Percentiles rank a stretch among this genome's conserved stretches.
Evolutionary conservation across 1,140 invertebrate species (phyloP).

Genomic region (Drosophila neocordata): DNA sequence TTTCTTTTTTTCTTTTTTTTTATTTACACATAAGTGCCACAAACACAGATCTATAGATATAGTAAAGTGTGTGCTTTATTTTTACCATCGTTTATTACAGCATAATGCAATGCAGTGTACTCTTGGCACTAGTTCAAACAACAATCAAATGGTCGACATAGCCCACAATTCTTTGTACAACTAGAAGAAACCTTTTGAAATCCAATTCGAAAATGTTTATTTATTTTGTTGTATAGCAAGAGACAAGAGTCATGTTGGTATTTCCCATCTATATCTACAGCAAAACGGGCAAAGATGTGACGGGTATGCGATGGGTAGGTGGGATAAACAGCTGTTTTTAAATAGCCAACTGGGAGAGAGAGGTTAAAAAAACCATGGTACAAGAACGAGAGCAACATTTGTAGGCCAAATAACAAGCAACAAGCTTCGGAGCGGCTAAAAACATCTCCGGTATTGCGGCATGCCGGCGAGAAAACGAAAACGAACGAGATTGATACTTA

Average conservation of each 20-base stretch:
- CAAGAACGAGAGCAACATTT: conserved; percentile 22
- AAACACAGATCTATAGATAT: not conserved
- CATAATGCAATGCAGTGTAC: conserved; percentile 43
- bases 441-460: conserved; percentile 24
- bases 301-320: not conserved
- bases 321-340: conserved; percentile 52
- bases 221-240: conserved; percentile 22
- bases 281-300: not conserved
- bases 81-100: conserved; percentile 65
- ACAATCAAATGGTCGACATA: conserved; percentile 16
- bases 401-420: conserved; percentile 56
- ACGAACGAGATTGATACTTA: conserved; percentile 23
- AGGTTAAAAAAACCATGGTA: conserved; percentile 2
- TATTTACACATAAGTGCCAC: too few relatives aligned
- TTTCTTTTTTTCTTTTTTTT: too few relatives aligned
- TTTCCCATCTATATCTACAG: conserved; percentile 17
- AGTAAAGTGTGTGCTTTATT: conserved; percentile 52
- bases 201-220: conserved; percentile 40
- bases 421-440: conserved; percentile 55
- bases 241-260: conserved; percentile 38
- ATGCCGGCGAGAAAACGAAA: conserved; percentile 49
- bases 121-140: not conserved
- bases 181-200: conserved; percentile 47
- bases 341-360: conserved; percentile 41
- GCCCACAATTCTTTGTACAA: conserved; percentile 27